These are phyloP conservation scores for Diplolepis rosae DNA, from an alignment of 2,888 invertebrate genomes.

Conservation along the genomic window DNA sequence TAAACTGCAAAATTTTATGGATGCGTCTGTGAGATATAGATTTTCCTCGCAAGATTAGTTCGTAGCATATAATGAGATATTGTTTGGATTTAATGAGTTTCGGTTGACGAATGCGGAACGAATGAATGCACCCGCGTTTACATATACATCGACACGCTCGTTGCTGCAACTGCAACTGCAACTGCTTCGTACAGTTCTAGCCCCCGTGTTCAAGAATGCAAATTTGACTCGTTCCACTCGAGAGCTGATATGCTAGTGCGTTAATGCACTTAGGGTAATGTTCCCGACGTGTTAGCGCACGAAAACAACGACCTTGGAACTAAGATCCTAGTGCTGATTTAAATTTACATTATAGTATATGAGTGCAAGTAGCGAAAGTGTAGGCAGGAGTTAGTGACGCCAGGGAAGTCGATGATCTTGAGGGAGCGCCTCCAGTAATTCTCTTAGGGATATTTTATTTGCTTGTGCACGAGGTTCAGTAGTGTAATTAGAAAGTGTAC, in stretches of 20 bases:
- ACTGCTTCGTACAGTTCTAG: background rate
- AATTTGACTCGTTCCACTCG: conserved; percentile 10
- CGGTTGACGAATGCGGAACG: conserved; percentile 48
- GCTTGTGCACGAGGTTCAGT: background rate
- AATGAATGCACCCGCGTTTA: background rate
- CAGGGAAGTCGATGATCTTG: background rate
- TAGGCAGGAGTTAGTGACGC: background rate
- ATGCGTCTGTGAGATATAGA: too few species aligned
- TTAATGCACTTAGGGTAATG: conserved; percentile 15
- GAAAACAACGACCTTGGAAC: conserved; percentile 16
- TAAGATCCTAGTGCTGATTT: background rate
- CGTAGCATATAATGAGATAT: conserved; percentile 34
- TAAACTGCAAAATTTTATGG: too few species aligned
- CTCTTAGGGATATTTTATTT: background rate
- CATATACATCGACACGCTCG: background rate
- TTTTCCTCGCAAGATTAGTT: background rate
- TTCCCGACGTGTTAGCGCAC: background rate
- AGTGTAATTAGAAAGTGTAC: background rate
- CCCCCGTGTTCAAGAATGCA: conserved; percentile 4
- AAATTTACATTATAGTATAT: background rate
- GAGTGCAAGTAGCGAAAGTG: conserved; percentile 19
- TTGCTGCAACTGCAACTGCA: background rate
- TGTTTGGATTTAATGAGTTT: conserved; percentile 47
- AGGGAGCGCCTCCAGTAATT: background rate
- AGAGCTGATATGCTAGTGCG: conserved; percentile 24